Evolutionary conservation across 2,888 invertebrate species (phyloP).

Genomic region (Isoperla grammatica): DNA sequence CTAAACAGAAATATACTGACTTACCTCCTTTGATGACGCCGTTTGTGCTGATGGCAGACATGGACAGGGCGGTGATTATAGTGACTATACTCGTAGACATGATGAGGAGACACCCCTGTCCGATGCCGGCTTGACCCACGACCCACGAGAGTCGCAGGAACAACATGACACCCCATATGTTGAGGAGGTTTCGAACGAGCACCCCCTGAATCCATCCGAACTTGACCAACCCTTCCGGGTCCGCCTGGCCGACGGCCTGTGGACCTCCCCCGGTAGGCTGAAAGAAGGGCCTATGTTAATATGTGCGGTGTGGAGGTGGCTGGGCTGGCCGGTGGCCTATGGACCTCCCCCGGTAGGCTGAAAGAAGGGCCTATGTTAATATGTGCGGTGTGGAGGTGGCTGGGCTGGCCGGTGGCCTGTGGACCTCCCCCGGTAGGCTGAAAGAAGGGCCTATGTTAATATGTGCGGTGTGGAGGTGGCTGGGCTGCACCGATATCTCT

Average conservation of each 20-base stretch:
- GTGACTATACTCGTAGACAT: constrained; percentile 79
- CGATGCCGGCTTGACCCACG: constrained; percentile 87
- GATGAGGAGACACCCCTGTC: constrained; percentile 69
- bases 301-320: too few species aligned
- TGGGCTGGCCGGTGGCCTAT: too few species aligned
- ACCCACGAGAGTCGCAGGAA: constrained; percentile 96
- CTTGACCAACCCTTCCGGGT: constrained; percentile 59
- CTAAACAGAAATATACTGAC: constrained; percentile 20
- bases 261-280: constrained; percentile 9
- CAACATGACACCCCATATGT: constrained; percentile 99
- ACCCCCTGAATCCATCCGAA: constrained; percentile 98
- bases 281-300: too few species aligned
- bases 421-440: not conserved
- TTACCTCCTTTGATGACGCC: constrained; percentile 95
- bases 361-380: too few species aligned
- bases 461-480: too few species aligned
- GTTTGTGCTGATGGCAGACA: constrained; percentile 98
- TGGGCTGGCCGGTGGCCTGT: too few species aligned
- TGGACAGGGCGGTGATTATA: constrained; percentile 87
- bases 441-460: too few species aligned
- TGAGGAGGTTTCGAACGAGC: constrained; percentile 88
- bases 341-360: too few species aligned
- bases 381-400: too few species aligned
- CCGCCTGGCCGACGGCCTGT: constrained; percentile 40
- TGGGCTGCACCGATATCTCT: too few species aligned